Evolutionary conservation across 2,113 vertebrate species (phyloP), one percentile per base, ranked within the genome.

Genomic region (Spea bombifrons): DNA sequence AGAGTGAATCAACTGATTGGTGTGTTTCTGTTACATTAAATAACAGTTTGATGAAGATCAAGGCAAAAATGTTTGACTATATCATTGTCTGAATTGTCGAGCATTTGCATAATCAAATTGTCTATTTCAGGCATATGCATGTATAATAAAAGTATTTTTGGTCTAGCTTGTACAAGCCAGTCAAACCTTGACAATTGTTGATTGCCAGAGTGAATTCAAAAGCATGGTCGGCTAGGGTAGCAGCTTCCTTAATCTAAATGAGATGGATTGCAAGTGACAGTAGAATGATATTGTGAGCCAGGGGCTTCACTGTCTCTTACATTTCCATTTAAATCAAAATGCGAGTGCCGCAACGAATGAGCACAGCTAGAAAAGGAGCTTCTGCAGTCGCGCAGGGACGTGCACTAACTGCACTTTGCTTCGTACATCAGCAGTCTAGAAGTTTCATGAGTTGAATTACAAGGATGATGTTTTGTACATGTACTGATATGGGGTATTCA

Each of bases 251-350:
- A 70, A 72, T 72, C 43, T 78, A 49, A 16, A 65, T 64, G 59
- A 71, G 69, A 78, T 72, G 68, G 69, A 72, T 78, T 78, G 76
- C 69, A 64, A 71, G 68, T 72, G 69, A 78, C 59, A 72, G 59
- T 16, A 44, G 48, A 73, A 79, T 73, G 76, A 66, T 79, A 73
- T 30, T 53, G 59, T 43, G 50, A 66, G 71, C 71, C 46, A 16
- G 49, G 77, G 71, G 64, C 70, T 66, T 59, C 46, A 59, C 63
- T 80, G 71, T 80, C 71, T 59, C 71, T 73, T 80, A 67, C n/a
- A 73, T 73, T 80, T 80, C 66, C 47, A 80, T 73, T 66, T 73
- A 80, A 66, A 80, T 80, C 70, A 67, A 71, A 73, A 66, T 67
- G 70, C 66, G 43, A 70, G 72, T 15, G 50, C 49, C 66, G 44